Evolutionary conservation across 2,113 vertebrate species (phyloP).

Genomic region (Heterocephalus glaber): DNA sequence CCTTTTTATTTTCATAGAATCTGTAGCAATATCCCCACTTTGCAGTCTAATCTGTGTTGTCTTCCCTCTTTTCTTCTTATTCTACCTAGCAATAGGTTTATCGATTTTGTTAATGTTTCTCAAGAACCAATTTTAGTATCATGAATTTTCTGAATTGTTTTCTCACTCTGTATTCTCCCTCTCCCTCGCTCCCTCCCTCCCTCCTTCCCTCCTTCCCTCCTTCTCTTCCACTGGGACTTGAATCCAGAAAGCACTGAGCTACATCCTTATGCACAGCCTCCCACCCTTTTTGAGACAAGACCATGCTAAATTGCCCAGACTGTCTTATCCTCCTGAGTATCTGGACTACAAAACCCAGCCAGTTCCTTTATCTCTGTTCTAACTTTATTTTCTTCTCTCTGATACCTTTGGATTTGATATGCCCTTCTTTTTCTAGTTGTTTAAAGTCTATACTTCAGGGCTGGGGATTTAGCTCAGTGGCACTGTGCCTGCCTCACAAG

Average conservation of each 20-base stretch:
- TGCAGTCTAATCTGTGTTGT: neutral
- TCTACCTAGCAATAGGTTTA: neutral
- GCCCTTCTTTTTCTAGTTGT: neutral
- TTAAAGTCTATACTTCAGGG: too few species aligned
- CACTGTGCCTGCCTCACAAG: too few species aligned
- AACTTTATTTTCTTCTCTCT: neutral
- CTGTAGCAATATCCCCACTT: neutral
- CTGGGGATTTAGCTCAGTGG: too few species aligned
- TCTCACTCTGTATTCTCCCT: neutral
- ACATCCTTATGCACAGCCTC: too few species aligned
- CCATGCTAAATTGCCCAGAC: neutral
- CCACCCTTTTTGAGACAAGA: neutral
- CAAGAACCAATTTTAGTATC: neutral
- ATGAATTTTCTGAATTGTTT: neutral
- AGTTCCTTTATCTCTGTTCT: neutral
- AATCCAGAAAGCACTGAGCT: neutral
- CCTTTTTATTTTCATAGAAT: neutral
- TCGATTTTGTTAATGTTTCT: neutral
- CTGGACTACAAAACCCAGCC: neutral
- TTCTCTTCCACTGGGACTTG: neutral
- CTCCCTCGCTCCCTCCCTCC: too few species aligned
- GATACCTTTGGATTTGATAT: neutral
- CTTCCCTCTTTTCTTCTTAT: neutral
- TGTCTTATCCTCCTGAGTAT: neutral
- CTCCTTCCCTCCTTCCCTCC: too few species aligned